Conservation (phyloP, 2,113 vertebrate genomes). For the Pachypanchax playfairii region DNA sequence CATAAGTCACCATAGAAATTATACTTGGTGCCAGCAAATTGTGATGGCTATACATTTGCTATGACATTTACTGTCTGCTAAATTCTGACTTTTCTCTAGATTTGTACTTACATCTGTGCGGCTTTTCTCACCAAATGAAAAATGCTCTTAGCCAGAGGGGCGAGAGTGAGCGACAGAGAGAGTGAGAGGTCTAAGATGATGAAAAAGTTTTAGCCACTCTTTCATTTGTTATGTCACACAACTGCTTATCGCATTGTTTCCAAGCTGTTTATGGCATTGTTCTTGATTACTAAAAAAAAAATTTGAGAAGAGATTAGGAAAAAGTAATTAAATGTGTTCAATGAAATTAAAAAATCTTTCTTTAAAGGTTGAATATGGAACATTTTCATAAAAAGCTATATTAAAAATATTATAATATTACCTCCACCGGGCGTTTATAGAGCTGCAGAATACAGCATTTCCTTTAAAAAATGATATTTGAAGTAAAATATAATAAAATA, state of each 20-base stretch:
- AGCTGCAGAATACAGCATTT: no score
- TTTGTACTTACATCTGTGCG: conserved; percentile 39
- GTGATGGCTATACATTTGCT: conserved; percentile 66
- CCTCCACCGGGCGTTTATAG: no score
- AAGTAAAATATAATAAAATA: no score
- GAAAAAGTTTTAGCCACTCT: conserved; percentile 53
- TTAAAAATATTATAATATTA: no score
- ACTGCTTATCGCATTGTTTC: conserved; percentile 59
- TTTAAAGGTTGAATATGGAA: no score
- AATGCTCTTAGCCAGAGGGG: conserved; percentile 28
- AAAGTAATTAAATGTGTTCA: conserved; percentile 60
- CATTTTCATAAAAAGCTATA: no score
- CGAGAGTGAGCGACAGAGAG: background rate
- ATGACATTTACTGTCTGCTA: conserved; percentile 44
- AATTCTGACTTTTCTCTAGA: conserved; percentile 44
- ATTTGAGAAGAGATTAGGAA: conserved; percentile 46
- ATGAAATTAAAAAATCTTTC: conserved; percentile 68
- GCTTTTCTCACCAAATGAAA: conserved; percentile 57
- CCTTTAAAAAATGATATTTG: no score
- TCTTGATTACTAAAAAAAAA: conserved; percentile 66
- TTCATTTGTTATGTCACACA: conserved; percentile 67
- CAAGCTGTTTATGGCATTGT: conserved; percentile 55
- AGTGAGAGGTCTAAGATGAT: background rate
- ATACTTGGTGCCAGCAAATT: conserved; percentile 43
- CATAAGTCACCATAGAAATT: conserved; percentile 58